Evolutionary conservation across 2,888 invertebrate species (phyloP), one percentile per base, ranked within the genome.

Genomic region (Tipula confusa): DNA sequence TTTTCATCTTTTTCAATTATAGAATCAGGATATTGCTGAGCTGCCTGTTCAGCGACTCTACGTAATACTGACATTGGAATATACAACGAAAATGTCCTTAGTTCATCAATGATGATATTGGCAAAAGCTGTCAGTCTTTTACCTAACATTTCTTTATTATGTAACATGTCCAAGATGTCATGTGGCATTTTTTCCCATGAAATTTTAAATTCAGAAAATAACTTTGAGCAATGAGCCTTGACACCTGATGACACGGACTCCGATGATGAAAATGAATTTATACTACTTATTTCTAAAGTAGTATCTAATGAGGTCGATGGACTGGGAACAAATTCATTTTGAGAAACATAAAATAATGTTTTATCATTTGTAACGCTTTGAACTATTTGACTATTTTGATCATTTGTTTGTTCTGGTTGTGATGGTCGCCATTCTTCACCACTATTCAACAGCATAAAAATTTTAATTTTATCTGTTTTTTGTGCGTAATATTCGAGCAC

Each of bases 171-270:
- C n/a, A 64, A 64, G 6, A 64, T 15, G 15, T 64, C 64, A 64
- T 64, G 64, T 6, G 64, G 79, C 79, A 79, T 79, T 79, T 79
- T 79, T 24, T 79, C 5, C 28, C 24, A 79, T 0, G 79, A 28
- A 79, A 79, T 79, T 79, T 79, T 28, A 79, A 79, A 79, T 29
- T 79, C 28, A 1, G 79, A 79, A 64, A 64, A 64, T 64, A 64
- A 64, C 1, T 24, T 64, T 15, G 64, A 18, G n/a, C 64, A 64
- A 1, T 64, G n/a, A 7, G 1, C 18, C 6, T 64, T 64, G 9
- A 15, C 15, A n/a, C 1, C 13, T 18, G 64, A 64, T n/a, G 64
- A 64, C n/a, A 24, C 9, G 9, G 64, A 64, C 1, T n/a, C 6
- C 6, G 64, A 31, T 31, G 31, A 31, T 31, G 6, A 31, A 31